Evolutionary conservation across 1,140 invertebrate genomes (phyloP), one percentile per base, ranked within the genome.

Genomic region (Anoplophora glabripennis): DNA sequence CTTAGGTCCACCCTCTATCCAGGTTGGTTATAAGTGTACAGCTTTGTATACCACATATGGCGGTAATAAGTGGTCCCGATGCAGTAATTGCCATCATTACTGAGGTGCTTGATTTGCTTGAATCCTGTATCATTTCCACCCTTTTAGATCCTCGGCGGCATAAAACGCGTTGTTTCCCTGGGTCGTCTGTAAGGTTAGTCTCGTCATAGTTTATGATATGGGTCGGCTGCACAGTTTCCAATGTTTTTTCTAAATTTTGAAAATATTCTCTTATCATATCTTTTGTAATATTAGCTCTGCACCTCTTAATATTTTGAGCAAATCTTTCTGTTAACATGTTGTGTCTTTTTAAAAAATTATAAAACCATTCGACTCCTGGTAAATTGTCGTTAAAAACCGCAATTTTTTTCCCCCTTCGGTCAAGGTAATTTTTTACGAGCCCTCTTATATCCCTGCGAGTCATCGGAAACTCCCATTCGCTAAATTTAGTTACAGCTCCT

Each of bases 151-250:
- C 72, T 47, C 75, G 57, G 45, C 67, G 68, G 35, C 68, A 52
- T 46, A 76, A 63, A 14, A 71, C 53, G 68, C 5, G 2, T 3
- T 2, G 5, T 28, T 28, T 28, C 2, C 21, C 21, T 28, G 21
- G 5, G 5, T 28, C 21, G 5, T 28, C 21, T 3, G 57, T 63
- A 7, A 78, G 42, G 62, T 77, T 77, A 4, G 76, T 78, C 59
- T 77, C 76, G 59, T 76, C 76, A 59, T 76, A 78, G 59, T 75
- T 75, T n/a, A 69, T 45, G 15, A 68, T 64, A 59, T 68, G 64
- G 57, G 53, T 42, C 14, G 66, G 64, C 48, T 72, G 60, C 35
- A 74, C 55, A 54, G 61, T 47, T 46, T 51, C 38, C 46, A 55
- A 14, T 17, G 56, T 47, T 35, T 40, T 38, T 52, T 36, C 37